Conservation (phyloP, 2,113 vertebrate species). For the human (Homo sapiens) region GRCh38 chr1:31028001-31028500, state of each 20-base stretch:
- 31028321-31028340: background rate
- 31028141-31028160: background rate
- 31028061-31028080: background rate
- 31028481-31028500: conserved; percentile 8
- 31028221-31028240: conserved; percentile 41
- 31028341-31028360: conserved; percentile 31
- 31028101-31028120: background rate
- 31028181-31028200: conserved; percentile 31
- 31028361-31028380: background rate
- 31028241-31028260: background rate
- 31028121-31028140: background rate
- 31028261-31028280: background rate
- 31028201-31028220: conserved; percentile 38
- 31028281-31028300: conserved; percentile 49
- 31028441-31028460: conserved; percentile 43
- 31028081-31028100: background rate
- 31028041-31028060: background rate
- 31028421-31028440: background rate
- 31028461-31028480: background rate
- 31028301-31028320: background rate
- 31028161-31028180: background rate
- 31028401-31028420: background rate
- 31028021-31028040: conserved; percentile 18
- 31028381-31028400: conserved; percentile 2
- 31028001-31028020: background rate